phyloP scores from a whole-genome alignment of 2,113 vertebrate species.

The Coregonus clupeaformis region DNA sequence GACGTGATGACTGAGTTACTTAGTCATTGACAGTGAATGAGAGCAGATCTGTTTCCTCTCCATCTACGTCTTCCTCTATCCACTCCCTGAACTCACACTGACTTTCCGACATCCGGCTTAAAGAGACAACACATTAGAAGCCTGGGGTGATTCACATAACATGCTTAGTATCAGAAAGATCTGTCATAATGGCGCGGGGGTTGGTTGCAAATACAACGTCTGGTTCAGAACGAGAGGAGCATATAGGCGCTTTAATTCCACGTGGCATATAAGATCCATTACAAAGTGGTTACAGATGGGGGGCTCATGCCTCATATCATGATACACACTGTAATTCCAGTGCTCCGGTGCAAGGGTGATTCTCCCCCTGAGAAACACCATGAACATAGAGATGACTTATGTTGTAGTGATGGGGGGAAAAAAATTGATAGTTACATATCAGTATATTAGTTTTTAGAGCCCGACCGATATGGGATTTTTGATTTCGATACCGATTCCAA shows the following conservation, averaged over 20 bases:
- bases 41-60: slow-evolving; percentile 3
- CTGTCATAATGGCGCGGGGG: neutral
- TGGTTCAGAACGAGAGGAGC: too few relatives aligned
- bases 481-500: too few relatives aligned
- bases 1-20: too few relatives aligned
- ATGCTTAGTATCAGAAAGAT: too few relatives aligned
- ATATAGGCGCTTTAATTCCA: slow-evolving; percentile 14
- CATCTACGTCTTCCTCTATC: slow-evolving; percentile 20
- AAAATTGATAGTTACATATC: too few relatives aligned
- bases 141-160: slow-evolving; percentile 22
- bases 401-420: too few relatives aligned
- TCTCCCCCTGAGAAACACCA: too few relatives aligned
- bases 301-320: slow-evolving; percentile 18
- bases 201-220: neutral
- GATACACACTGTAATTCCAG: neutral
- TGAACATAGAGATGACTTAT: too few relatives aligned
- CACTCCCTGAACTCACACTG: slow-evolving; percentile 22
- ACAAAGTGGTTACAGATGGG: slow-evolving; percentile 2
- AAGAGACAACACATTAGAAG: slow-evolving; percentile 7
- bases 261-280: slow-evolving; percentile 14
- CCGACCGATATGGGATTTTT: too few relatives aligned
- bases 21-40: too few relatives aligned
- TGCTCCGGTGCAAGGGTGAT: too few relatives aligned
- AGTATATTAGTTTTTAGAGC: too few relatives aligned
- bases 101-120: slow-evolving; percentile 10